These are phyloP conservation scores for Orthonyx spaldingii DNA, from an alignment of 2,113 vertebrate species.

Conservation along the genomic window DNA sequence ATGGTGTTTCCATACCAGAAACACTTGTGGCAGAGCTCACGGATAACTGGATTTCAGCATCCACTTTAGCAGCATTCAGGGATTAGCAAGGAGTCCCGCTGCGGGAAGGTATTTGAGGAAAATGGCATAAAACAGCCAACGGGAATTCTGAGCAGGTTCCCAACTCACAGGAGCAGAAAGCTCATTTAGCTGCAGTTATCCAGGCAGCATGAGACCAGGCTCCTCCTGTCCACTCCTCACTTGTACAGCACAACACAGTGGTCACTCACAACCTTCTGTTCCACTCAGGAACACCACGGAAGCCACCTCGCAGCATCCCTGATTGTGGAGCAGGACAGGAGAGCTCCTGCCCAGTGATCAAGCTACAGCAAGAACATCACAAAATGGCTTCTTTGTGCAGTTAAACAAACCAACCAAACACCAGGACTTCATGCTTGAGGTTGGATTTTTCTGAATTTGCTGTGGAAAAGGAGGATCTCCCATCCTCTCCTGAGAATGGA, in stretches of 20 bases:
- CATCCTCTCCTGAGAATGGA: neutral
- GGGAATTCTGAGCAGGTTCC: neutral
- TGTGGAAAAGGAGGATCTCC: neutral
- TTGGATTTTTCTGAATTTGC: neutral
- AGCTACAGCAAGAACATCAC: neutral
- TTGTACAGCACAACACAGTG: neutral
- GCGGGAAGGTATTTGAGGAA: neutral
- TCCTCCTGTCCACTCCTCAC: neutral
- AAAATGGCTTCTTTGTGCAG: neutral
- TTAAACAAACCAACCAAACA: neutral
- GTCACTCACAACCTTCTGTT: neutral
- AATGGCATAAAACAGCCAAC: neutral
- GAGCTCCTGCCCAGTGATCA: rapidly evolving
- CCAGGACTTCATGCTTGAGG: neutral
- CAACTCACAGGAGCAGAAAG: neutral
- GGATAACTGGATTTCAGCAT: neutral
- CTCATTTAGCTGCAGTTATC: neutral
- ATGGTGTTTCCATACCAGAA: neutral
- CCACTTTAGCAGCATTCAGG: neutral
- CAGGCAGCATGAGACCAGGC: neutral
- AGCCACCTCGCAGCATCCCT: neutral
- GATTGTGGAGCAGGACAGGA: neutral
- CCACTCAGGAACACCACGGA: neutral
- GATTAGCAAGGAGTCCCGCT: neutral
- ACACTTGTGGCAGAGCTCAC: neutral